These are phyloP conservation scores for Rhodeus uyekii DNA, from an alignment of 2,797 vertebrate species.

Conservation along the genomic window DNA sequence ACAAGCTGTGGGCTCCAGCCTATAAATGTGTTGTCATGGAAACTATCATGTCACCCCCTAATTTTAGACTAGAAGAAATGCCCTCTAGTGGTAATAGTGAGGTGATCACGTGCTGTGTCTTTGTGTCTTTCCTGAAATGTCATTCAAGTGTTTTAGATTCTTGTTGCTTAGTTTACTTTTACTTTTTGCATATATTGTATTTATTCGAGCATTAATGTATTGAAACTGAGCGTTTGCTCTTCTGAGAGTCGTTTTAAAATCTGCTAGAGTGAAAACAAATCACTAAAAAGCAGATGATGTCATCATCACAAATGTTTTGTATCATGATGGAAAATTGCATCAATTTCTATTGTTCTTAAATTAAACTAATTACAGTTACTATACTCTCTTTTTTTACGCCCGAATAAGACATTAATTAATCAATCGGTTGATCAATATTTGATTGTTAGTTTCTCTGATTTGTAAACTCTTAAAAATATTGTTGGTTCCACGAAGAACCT, in stretches of 20 bases:
- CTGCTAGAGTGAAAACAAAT: neutral
- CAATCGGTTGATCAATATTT: neutral
- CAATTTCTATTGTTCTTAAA: neutral
- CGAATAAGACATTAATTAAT: neutral
- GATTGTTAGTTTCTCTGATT: neutral
- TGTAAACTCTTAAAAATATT: neutral
- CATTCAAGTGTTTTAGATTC: neutral
- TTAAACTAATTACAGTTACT: neutral
- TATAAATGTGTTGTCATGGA: conserved; percentile 76
- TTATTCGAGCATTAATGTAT: neutral
- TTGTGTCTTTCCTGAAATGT: neutral
- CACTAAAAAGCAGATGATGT: neutral
- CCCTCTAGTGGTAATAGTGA: conserved; percentile 24
- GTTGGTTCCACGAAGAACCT: neutral
- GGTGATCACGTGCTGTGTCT: neutral
- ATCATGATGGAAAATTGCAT: neutral
- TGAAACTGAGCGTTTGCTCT: neutral
- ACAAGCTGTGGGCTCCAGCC: conserved; percentile 67
- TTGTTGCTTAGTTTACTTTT: neutral
- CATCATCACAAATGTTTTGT: neutral
- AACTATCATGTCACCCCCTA: conserved; percentile 76
- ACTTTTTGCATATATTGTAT: neutral
- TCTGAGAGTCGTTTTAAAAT: neutral
- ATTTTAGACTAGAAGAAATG: conserved; percentile 61
- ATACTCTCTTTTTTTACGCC: neutral